Conservation (phyloP, 2,888 invertebrate genomes). For the Pherbina coryleti region DNA sequence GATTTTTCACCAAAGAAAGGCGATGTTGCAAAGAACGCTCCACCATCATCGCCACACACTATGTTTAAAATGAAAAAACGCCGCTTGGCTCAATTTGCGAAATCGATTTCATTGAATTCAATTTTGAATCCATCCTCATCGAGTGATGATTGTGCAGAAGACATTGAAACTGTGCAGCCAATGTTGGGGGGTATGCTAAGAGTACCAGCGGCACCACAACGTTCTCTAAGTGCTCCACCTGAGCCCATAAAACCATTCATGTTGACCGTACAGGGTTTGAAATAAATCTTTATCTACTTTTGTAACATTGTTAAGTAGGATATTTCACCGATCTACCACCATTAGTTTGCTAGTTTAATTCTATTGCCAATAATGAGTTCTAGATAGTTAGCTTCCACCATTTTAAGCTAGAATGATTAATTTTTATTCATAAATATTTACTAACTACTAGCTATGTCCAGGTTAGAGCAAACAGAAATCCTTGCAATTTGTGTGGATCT, state of each 20-base stretch:
- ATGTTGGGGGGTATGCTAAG: constrained; percentile 6
- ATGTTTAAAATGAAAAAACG: constrained; percentile 49
- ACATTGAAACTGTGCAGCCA: constrained; percentile 30
- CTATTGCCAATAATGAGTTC: too few species aligned
- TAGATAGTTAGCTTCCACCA: too few species aligned
- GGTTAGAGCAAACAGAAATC: too few species aligned
- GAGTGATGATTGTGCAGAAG: constrained; percentile 52
- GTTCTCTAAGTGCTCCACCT: constrained; percentile 60
- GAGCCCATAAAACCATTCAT: constrained; percentile 52
- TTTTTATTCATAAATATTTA: too few species aligned
- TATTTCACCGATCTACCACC: neutral
- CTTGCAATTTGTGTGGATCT: too few species aligned
- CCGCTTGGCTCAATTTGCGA: constrained; percentile 51
- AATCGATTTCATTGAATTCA: constrained; percentile 57
- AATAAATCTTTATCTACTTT: neutral
- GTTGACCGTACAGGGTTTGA: constrained; percentile 60
- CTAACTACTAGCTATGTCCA: too few species aligned
- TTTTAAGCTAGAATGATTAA: too few species aligned
- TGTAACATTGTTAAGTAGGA: too few species aligned
- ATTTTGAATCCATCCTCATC: constrained; percentile 50
- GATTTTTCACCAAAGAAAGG: constrained; percentile 49
- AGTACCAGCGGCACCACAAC: constrained; percentile 38
- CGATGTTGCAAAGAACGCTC: neutral
- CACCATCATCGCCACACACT: constrained; percentile 28
- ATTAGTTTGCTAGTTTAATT: constrained; percentile 15